Percentiles rank a stretch among this genome's conserved stretches.
phyloP scores from a whole-genome alignment of 1,140 invertebrate genomes.

The Drosophila kanapiae region DNA sequence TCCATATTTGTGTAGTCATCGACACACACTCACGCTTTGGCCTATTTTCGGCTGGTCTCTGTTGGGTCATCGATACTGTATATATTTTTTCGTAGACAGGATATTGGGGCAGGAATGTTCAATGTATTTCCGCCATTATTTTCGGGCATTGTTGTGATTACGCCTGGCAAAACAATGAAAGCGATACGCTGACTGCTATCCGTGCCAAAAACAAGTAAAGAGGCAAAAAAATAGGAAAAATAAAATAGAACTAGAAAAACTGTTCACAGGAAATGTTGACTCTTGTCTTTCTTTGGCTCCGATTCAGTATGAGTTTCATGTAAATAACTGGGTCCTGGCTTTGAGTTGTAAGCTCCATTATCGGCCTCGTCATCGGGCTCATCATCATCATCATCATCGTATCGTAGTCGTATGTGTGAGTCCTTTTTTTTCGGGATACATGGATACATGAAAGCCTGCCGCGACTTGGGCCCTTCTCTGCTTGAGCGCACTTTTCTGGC shows the following conservation, averaged over 20 bases:
- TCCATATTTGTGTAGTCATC: slow-evolving; percentile 28
- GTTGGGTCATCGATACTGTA: slow-evolving; percentile 7
- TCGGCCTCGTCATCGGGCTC: slow-evolving; percentile 25
- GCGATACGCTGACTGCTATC: slow-evolving; percentile 20
- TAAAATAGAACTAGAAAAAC: slow-evolving; percentile 27
- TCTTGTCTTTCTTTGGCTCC: slow-evolving; percentile 24
- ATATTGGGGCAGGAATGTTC: slow-evolving; percentile 40
- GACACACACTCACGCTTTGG: neutral
- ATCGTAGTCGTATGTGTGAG: slow-evolving; percentile 31
- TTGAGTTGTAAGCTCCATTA: slow-evolving; percentile 48
- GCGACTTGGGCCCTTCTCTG: slow-evolving; percentile 27
- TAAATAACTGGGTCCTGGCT: slow-evolving; percentile 44
- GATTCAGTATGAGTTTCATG: slow-evolving; percentile 38
- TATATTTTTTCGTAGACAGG: slow-evolving; percentile 25
- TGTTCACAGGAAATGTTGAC: slow-evolving; percentile 46
- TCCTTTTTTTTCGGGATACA: slow-evolving; percentile 25
- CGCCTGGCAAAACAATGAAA: slow-evolving; percentile 43
- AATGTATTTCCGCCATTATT: slow-evolving; percentile 49
- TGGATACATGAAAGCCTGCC: slow-evolving; percentile 22
- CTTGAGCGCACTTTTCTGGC: slow-evolving; percentile 58
- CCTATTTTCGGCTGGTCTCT: slow-evolving; percentile 6
- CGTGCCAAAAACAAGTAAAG: slow-evolving; percentile 13
- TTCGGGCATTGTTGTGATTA: slow-evolving; percentile 35
- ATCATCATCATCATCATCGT: slow-evolving; percentile 22
- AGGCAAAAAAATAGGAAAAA: slow-evolving; percentile 15